Percentiles rank a stretch among this genome's conserved stretches.
Conservation (phyloP, 2,888 invertebrate genomes). For the Sisyra terminalis region DNA sequence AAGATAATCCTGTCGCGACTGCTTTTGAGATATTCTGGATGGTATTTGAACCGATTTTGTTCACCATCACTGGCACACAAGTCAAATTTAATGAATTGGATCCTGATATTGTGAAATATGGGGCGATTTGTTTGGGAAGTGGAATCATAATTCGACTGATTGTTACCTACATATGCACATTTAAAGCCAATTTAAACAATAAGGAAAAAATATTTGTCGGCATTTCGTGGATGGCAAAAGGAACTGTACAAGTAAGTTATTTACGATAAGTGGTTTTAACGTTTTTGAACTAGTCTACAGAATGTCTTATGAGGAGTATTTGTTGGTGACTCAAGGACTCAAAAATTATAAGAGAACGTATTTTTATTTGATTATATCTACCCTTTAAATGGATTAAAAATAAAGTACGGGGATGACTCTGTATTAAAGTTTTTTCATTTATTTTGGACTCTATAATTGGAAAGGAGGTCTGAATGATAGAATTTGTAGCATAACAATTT, state of each 20-base stretch:
- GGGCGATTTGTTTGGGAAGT: conserved; percentile 46
- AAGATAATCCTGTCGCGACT: conserved; percentile 73
- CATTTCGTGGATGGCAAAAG: conserved; percentile 89
- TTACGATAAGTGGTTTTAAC: not conserved
- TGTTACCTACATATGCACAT: conserved; percentile 47
- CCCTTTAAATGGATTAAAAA: too few relatives aligned
- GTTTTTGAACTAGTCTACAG: too few relatives aligned
- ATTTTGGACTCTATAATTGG: too few relatives aligned
- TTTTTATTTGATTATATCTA: too few relatives aligned
- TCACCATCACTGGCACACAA: conserved; percentile 83
- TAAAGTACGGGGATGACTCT: too few relatives aligned
- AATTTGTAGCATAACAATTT: too few relatives aligned
- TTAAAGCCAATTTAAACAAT: conserved; percentile 64
- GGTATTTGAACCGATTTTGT: conserved; percentile 89
- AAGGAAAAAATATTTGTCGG: conserved; percentile 87
- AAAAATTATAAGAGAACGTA: too few relatives aligned
- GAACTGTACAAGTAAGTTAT: conserved; percentile 72
- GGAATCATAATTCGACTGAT: conserved; percentile 49
- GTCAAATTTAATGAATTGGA: conserved; percentile 62
- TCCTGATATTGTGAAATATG: conserved; percentile 47
- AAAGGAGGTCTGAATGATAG: too few relatives aligned
- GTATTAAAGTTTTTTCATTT: too few relatives aligned
- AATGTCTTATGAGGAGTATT: too few relatives aligned
- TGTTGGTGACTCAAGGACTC: too few relatives aligned
- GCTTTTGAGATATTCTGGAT: conserved; percentile 90